Percentiles rank a stretch among this genome's conserved stretches.
These are phyloP conservation scores for Typhlomys cinereus DNA, from an alignment of 2,113 vertebrate species.

Conservation along the genomic window DNA sequence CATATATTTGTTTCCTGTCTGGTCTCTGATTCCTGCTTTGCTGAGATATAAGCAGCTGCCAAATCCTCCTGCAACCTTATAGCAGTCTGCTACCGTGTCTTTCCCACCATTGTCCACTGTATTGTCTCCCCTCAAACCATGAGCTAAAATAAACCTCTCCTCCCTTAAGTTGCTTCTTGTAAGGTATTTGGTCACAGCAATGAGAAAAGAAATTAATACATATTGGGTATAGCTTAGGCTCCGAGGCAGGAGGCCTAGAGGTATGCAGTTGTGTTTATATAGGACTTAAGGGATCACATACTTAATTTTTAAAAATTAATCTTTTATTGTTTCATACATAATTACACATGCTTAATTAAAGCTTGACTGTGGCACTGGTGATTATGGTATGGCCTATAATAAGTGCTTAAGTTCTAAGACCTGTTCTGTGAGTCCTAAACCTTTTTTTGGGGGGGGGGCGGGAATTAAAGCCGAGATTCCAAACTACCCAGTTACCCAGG, in stretches of 20 bases:
- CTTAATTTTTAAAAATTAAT: too few species aligned
- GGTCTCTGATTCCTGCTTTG: neutral
- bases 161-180: neutral
- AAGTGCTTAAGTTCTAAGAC: neutral
- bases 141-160: neutral
- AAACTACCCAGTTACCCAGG: neutral
- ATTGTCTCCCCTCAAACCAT: neutral
- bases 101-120: neutral
- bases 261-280: neutral
- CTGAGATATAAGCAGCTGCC: neutral
- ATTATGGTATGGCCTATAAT: neutral
- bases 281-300: neutral
- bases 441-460: neutral
- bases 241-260: neutral
- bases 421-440: neutral
- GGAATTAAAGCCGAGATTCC: neutral
- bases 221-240: neutral
- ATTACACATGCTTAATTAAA: slow-evolving; percentile 8
- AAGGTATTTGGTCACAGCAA: neutral
- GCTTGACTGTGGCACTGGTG: neutral
- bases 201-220: neutral
- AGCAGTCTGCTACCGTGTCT: neutral
- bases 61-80: neutral
- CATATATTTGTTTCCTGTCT: neutral
- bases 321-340: too few species aligned